These are phyloP conservation scores for Caenorhabditis virilis DNA, from an alignment of 2,888 invertebrate species.

Conservation along the genomic window DNA sequence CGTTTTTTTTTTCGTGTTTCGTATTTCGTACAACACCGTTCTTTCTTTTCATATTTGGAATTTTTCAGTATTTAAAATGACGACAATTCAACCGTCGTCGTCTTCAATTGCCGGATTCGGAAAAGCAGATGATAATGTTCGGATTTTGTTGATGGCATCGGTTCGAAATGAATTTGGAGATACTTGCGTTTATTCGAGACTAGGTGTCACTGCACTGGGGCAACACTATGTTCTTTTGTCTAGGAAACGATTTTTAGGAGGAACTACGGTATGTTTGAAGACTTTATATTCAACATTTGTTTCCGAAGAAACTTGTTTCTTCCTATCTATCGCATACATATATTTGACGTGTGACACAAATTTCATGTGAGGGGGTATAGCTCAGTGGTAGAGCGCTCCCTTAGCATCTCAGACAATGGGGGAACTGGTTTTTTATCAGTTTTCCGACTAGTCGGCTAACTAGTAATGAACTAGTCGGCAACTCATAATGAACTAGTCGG, in stretches of 20 bases:
- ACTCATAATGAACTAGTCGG: too few relatives aligned
- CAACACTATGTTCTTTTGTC: conserved; percentile 43
- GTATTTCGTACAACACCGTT: not conserved
- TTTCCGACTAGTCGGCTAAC: too few relatives aligned
- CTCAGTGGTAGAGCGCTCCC: conserved; percentile 61
- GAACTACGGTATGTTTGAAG: conserved; percentile 36
- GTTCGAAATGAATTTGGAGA: conserved; percentile 37
- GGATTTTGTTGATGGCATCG: conserved; percentile 30
- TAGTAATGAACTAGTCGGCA: too few relatives aligned
- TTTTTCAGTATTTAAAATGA: not conserved
- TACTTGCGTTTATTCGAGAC: conserved; percentile 23
- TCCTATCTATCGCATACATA: too few relatives aligned
- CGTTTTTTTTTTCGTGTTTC: conserved; percentile 3
- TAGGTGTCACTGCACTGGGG: conserved; percentile 41
- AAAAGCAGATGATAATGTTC: conserved; percentile 24
- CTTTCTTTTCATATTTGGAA: not conserved
- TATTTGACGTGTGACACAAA: too few relatives aligned
- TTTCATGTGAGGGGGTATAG: conserved; percentile 41
- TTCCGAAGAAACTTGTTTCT: too few relatives aligned
- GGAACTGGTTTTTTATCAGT: too few relatives aligned
- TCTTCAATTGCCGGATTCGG: conserved; percentile 20
- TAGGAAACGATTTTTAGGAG: conserved; percentile 40
- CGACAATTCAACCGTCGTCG: not conserved
- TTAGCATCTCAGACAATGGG: too few relatives aligned
- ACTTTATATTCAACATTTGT: too few relatives aligned